Base-by-base conservation (phyloP, 1,140 invertebrate species). In the Formica exsecta region DNA sequence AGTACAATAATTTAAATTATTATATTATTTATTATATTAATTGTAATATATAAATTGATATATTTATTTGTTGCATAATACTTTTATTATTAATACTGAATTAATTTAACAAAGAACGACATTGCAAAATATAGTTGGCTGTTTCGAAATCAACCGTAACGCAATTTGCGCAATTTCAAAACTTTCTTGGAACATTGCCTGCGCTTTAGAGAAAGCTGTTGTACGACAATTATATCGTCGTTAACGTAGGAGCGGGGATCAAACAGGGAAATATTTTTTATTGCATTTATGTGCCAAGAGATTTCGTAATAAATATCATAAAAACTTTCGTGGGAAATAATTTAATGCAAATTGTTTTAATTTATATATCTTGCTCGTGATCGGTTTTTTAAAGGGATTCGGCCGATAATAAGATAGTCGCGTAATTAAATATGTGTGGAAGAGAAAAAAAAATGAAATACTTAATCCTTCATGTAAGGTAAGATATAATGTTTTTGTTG, bases 271-370 rank as follows among this genome's bases (percentile, higher is more conserved):
- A 74, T 13, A 74, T 74, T 11, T 44, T 8, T 38, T 16, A 16
- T 44, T 76, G 25, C 59, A 48, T 19, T 29, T 48, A 51, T 51
- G 1, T 51, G 19, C 32, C 29, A 32, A 32, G 6, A 62, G 59
- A 41, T 77, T 25, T 44, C 44, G 38, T 19, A 36, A 59, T 16
- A 16, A 76, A 29, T 7, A 62, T 62, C 8, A 8, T n/a, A 65
- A 65, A 11, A 36, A 25, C 38, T 77, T 65, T 64, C 59, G 44
- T 41, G 9, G 19, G 59, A 19, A 77, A 64, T 64, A 77, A 77
- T 38, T 77, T 19, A 77, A 77, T 77, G 59, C 38, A 64, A 77
- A 77, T 64, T 51, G 38, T 16, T 25, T 77, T 6, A 8, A 32
- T 65, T 51, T 64, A 44, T 59, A 59, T 6, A 16, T n/a, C 25